Evolutionary conservation across 2,888 invertebrate species (phyloP), one percentile per base, ranked within the genome.

Genomic region (Altica lythri): DNA sequence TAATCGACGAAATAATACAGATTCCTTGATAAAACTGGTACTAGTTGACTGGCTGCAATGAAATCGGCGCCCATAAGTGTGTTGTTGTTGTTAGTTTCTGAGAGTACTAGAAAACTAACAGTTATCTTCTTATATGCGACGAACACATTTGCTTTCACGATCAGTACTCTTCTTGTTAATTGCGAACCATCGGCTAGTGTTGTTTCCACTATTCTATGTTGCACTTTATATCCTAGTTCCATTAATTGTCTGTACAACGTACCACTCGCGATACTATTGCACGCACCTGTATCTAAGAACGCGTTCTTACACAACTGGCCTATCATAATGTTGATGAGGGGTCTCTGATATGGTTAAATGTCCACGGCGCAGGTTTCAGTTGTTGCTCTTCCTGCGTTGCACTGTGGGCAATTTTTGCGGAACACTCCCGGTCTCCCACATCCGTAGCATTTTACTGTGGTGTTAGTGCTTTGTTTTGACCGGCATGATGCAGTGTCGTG

Each of bases 111-210:
- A n/a, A n/a, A n/a, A n/a, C n/a, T n/a, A n/a, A n/a, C n/a, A n/a
- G n/a, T n/a, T n/a, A n/a, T n/a, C n/a, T n/a, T n/a, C n/a, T n/a
- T n/a, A n/a, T n/a, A n/a, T n/a, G n/a, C n/a, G n/a, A n/a, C n/a
- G n/a, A n/a, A n/a, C n/a, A n/a, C n/a, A n/a, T n/a, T n/a, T n/a
- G n/a, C n/a, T n/a, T n/a, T n/a, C n/a, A n/a, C n/a, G n/a, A n/a
- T n/a, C n/a, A n/a, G n/a, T n/a, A n/a, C n/a, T n/a, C n/a, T n/a
- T n/a, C n/a, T n/a, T n/a, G n/a, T n/a, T n/a, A n/a, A n/a, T n/a
- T n/a, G n/a, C n/a, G n/a, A n/a, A 4, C 51, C 51, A 51, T 50
- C 40, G 4, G 53, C 53, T 2, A 53, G 38, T 8, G 53, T 40
- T 9, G 47, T 42, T 12, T 14, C 16, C 6, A 34, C 51, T 35